phyloP scores from a whole-genome alignment of 1,140 invertebrate species.

The Magallana gigas region DNA sequence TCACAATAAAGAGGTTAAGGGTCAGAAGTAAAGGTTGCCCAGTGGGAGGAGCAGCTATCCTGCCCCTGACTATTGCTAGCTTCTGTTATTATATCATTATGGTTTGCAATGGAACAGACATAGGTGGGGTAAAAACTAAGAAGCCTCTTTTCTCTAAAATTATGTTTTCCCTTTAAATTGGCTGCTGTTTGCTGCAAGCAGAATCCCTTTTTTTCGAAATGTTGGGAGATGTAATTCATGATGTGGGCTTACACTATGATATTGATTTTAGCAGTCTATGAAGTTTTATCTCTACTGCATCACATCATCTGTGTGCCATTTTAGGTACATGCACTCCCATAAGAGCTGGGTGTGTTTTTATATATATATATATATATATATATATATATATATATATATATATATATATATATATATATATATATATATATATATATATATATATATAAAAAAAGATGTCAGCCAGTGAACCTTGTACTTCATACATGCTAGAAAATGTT shows the following conservation, averaged over 20 bases:
- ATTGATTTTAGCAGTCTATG: slow-evolving; percentile 25
- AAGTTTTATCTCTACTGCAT: slow-evolving; percentile 1
- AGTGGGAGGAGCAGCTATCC: background rate
- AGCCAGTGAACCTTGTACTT: background rate
- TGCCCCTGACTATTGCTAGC: background rate
- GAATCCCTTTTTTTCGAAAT: background rate
- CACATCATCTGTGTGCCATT: background rate
- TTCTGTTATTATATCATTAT: background rate
- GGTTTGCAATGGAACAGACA: background rate
- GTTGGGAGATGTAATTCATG: slow-evolving; percentile 2
- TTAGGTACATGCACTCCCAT: background rate
- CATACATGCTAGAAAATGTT: background rate
- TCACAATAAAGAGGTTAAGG: background rate
- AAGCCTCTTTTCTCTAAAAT: background rate
- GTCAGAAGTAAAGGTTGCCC: background rate
- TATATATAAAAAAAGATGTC: background rate
- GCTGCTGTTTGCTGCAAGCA: background rate
- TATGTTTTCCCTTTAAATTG: slow-evolving; percentile 5
- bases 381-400: no score
- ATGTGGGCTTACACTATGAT: slow-evolving; percentile 11
- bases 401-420: no score
- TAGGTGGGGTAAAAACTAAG: slow-evolving; percentile 10
- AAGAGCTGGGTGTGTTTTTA: slow-evolving; percentile 9
- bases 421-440: no score
- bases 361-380: background rate